Percentiles rank a stretch among this genome's conserved stretches.
phyloP scores from a whole-genome alignment of 2,888 invertebrate genomes.

The Drosophila colorata region DNA sequence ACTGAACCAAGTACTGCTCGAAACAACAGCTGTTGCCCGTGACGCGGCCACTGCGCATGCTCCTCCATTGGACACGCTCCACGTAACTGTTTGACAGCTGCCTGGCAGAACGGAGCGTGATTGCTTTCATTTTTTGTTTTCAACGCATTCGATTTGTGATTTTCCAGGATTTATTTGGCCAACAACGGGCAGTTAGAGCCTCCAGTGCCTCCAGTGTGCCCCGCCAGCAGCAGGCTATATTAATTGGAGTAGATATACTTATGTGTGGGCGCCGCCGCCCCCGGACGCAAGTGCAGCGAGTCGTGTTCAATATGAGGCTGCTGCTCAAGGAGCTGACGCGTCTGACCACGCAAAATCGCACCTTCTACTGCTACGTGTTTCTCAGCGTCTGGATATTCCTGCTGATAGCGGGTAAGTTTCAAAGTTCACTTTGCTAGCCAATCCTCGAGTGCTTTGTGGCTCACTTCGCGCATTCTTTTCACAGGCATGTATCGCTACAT shows the following conservation, averaged over 20 bases:
- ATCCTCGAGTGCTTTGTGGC: not conserved
- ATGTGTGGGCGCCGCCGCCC: slow-evolving; percentile 29
- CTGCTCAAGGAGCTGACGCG: slow-evolving; percentile 87
- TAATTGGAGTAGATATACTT: not conserved
- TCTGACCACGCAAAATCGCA: slow-evolving; percentile 90
- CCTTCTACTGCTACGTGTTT: slow-evolving; percentile 92
- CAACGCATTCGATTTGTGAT: not conserved
- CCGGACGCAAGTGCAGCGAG: slow-evolving; percentile 9
- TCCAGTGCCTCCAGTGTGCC: slow-evolving; percentile 42
- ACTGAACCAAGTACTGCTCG: slow-evolving; percentile 6
- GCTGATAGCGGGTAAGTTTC: slow-evolving; percentile 89
- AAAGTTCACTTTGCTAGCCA: not conserved
- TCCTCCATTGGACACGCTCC: slow-evolving; percentile 55
- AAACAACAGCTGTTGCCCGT: slow-evolving; percentile 48
- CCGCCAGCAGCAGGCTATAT: slow-evolving; percentile 5
- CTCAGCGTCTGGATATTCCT: slow-evolving; percentile 93
- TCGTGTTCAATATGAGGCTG: slow-evolving; percentile 62
- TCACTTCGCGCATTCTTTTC: slow-evolving; percentile 45
- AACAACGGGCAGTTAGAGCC: slow-evolving; percentile 2
- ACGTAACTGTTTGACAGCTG: slow-evolving; percentile 65
- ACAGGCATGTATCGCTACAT: slow-evolving; percentile 93
- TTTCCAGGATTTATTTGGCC: not conserved
- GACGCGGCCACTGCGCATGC: slow-evolving; percentile 60
- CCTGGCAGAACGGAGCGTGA: not conserved
- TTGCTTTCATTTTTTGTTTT: slow-evolving; percentile 8